These are phyloP conservation scores for Polydrusus cervinus DNA, from an alignment of 2,888 invertebrate genomes.

Conservation along the genomic window DNA sequence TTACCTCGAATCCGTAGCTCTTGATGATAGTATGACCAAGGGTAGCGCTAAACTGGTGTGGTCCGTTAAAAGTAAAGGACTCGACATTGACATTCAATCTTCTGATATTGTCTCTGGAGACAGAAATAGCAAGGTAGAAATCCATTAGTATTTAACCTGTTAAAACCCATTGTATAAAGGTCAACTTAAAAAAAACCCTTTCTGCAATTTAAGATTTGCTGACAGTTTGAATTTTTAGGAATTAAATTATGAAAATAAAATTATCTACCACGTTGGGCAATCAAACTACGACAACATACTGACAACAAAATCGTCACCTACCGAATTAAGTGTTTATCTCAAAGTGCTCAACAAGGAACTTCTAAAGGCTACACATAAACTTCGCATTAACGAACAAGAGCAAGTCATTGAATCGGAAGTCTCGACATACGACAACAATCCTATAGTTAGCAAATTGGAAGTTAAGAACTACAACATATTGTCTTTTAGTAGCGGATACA, in stretches of 20 bases:
- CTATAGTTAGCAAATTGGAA: slow-evolving; percentile 72
- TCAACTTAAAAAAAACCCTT: too few species aligned
- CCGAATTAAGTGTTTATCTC: slow-evolving; percentile 62
- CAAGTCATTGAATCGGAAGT: slow-evolving; percentile 74
- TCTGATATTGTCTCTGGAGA: slow-evolving; percentile 57
- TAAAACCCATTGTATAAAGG: too few species aligned
- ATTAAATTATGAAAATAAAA: slow-evolving; percentile 54
- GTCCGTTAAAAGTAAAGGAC: slow-evolving; percentile 70
- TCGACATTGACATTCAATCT: slow-evolving; percentile 63
- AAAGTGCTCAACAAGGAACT: slow-evolving; percentile 73
- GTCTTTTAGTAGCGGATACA: slow-evolving; percentile 73
- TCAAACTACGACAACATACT: slow-evolving; percentile 61
- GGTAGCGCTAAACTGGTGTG: slow-evolving; percentile 55
- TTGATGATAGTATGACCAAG: slow-evolving; percentile 30
- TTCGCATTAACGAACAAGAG: slow-evolving; percentile 72
- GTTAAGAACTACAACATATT: slow-evolving; percentile 76
- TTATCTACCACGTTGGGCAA: slow-evolving; percentile 59
- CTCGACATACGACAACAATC: slow-evolving; percentile 73
- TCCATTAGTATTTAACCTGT: too few species aligned
- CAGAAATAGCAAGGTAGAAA: slow-evolving; percentile 28
- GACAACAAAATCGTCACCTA: slow-evolving; percentile 57
- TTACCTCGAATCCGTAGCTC: slow-evolving; percentile 60
- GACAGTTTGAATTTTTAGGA: slow-evolving; percentile 17
- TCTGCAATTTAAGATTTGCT: not conserved
- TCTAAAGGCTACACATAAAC: slow-evolving; percentile 72